Evolutionary conservation across 2,797 vertebrate species (phyloP).

Genomic region (Leptoclinus maculatus): DNA sequence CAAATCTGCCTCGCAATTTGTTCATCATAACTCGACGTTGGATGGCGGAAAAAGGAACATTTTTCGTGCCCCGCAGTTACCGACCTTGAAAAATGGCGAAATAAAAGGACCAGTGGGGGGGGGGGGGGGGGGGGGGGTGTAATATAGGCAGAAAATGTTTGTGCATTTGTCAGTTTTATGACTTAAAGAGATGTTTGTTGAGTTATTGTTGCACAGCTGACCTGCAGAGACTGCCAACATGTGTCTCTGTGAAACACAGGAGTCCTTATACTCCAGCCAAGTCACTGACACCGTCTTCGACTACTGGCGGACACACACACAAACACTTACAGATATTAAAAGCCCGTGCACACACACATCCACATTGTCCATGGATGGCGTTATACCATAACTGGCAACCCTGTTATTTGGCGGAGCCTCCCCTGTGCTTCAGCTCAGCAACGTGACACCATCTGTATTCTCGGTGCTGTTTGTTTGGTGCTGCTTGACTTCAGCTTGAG

Average conservation of each 20-base stretch:
- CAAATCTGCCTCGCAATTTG: slow-evolving; percentile 63
- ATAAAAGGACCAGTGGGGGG: slow-evolving; percentile 52
- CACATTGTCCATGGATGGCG: slow-evolving; percentile 33
- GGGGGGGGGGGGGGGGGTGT: slow-evolving; percentile 57
- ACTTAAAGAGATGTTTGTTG: slow-evolving; percentile 60
- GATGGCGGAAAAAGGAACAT: slow-evolving; percentile 32
- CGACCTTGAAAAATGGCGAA: slow-evolving; percentile 50
- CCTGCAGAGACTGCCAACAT: slow-evolving; percentile 61
- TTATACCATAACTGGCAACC: slow-evolving; percentile 68
- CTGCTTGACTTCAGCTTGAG: slow-evolving; percentile 75
- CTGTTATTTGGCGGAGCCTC: slow-evolving; percentile 59
- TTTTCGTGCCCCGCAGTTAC: slow-evolving; percentile 58
- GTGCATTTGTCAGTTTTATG: slow-evolving; percentile 59
- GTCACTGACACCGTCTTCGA: slow-evolving; percentile 25
- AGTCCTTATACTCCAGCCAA: slow-evolving; percentile 26
- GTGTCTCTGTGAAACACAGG: slow-evolving; percentile 49
- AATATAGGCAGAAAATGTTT: slow-evolving; percentile 47
- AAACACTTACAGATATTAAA: slow-evolving; percentile 15
- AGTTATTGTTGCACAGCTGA: slow-evolving; percentile 61
- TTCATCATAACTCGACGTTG: slow-evolving; percentile 63
- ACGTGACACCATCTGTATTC: slow-evolving; percentile 77
- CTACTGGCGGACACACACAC: slow-evolving; percentile 21
- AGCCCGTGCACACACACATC: background rate
- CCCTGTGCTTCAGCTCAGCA: slow-evolving; percentile 54
- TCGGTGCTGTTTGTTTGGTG: slow-evolving; percentile 73